Evolutionary conservation across 1,140 invertebrate species (phyloP).

Genomic region (Copidosoma floridanum): DNA sequence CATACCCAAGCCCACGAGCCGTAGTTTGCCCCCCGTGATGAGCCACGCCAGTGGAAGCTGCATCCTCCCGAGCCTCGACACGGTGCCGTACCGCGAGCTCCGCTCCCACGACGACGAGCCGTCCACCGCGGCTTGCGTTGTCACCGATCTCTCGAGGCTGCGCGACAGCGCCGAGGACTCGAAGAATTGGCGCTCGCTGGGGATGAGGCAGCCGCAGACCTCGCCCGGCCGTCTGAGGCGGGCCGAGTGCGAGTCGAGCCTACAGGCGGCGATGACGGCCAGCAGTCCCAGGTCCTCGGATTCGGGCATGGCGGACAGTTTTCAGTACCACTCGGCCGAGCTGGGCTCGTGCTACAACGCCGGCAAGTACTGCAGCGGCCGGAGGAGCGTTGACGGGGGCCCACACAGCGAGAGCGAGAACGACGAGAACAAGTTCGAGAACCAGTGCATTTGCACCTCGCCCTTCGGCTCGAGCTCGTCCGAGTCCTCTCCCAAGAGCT

Average conservation of each 20-base stretch:
- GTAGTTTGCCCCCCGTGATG: conserved; percentile 8
- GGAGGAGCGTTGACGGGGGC: too few species aligned
- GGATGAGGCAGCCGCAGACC: conserved; percentile 13
- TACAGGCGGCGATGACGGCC: conserved; percentile 4
- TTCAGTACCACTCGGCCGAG: conserved; percentile 49
- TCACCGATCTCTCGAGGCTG: conserved; percentile 25
- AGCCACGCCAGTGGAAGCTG: background rate
- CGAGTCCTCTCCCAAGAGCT: background rate
- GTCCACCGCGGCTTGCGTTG: conserved; percentile 22
- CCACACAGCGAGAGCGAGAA: conserved; percentile 57
- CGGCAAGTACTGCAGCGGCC: conserved; percentile 13
- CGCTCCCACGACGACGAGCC: conserved; percentile 13
- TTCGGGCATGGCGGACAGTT: conserved; percentile 80
- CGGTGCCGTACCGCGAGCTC: conserved; percentile 11
- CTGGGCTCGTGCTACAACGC: conserved; percentile 42
- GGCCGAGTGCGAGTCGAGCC: conserved; percentile 22
- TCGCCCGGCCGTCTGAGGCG: background rate
- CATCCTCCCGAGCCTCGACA: conserved; percentile 19
- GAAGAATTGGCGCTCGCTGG: conserved; percentile 32
- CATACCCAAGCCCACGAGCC: background rate
- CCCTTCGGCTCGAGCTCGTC: conserved; percentile 66
- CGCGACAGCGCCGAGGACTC: conserved; percentile 30
- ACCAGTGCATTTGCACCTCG: conserved; percentile 70
- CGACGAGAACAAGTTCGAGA: conserved; percentile 66
- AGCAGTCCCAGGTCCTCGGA: conserved; percentile 70